Evolutionary conservation across 2,797 vertebrate species (phyloP).

Genomic region (Anas acuta): DNA sequence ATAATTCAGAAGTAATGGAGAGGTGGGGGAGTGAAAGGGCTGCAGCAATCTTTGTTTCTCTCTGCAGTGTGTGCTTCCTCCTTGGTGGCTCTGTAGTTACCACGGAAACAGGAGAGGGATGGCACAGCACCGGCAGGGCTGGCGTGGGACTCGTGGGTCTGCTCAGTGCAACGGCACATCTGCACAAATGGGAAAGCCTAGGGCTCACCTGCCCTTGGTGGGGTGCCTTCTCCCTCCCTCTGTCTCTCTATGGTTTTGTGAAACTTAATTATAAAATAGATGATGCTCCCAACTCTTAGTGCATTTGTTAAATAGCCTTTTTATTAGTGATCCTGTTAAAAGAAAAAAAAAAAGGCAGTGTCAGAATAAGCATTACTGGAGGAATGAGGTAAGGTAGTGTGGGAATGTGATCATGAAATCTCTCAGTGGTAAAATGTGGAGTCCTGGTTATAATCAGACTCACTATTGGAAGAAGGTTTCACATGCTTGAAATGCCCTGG

Average conservation of each 20-base stretch:
- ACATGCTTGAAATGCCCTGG: not conserved
- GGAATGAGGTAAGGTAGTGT: not conserved
- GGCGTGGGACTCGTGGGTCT: not conserved
- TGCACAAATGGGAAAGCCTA: not conserved
- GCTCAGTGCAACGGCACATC: not conserved
- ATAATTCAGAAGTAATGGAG: constrained; percentile 50
- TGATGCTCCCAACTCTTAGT: not conserved
- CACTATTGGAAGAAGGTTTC: not conserved
- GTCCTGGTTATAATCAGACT: not conserved
- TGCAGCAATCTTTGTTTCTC: constrained; percentile 47
- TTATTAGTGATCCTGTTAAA: not conserved
- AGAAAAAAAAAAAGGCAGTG: not conserved
- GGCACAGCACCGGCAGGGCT: not conserved
- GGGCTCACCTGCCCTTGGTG: not conserved
- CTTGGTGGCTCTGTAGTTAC: constrained; percentile 65
- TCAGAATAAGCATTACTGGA: not conserved
- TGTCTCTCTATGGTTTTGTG: not conserved
- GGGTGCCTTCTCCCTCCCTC: not conserved
- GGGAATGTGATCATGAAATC: not conserved
- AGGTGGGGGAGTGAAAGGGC: constrained; percentile 35
- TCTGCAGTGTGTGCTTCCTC: constrained; percentile 36
- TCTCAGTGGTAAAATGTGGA: not conserved
- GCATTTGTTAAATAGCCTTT: not conserved
- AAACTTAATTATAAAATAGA: not conserved
- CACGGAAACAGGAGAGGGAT: constrained; percentile 63